Base-by-base conservation (phyloP, 2,888 invertebrate species). In the Drosophila lutescens region DNA sequence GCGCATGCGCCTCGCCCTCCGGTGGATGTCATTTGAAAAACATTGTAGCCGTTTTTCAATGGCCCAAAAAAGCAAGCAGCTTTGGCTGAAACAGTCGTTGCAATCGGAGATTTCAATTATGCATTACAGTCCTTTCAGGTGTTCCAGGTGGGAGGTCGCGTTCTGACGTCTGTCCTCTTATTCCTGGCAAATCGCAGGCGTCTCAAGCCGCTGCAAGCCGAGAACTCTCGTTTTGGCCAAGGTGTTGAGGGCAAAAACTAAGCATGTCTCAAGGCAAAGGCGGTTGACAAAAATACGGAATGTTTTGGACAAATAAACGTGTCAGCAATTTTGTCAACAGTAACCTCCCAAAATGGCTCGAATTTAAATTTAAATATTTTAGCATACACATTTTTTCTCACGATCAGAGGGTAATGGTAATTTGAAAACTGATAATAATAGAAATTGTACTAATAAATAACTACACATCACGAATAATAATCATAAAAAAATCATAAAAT, bases 1-100 rank as follows among this genome's bases (percentile, higher is more conserved):
- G 74, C 85, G 88, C 89, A 58, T 65, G 85, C 88, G 89, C 74
- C 61, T 17, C 40, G 58, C 12, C 20, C 36, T 9, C 15, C 23
- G 20, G 80, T 85, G 85, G 85, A 88, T 66, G 60, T 38, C 63
- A 54, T 84, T 86, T 86, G 54, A 49, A 84, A 84, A 83, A 79
- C 83, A 66, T 76, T 69, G 60, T 76, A 26, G 26, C 62, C n/a
- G 67, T 86, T 77, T 78, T 81, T 75, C 76, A 78, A 86, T 84
- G 62, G 63, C 62, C 62, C 40, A 34, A 51, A 63, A 51, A 50
- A 17, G n/a, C 26, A 44, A 20, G 13, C 53, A 26, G 46, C 46
- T 17, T 30, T 53, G 51, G 62, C 32, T 46, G 20, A 41, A 44
- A 26, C 32, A 53, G 60, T n/a, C 17, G 36, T 23, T 30, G 54